Evolutionary conservation across 1,140 invertebrate genomes (phyloP).

Genomic region (Rhynchophorus ferrugineus): DNA sequence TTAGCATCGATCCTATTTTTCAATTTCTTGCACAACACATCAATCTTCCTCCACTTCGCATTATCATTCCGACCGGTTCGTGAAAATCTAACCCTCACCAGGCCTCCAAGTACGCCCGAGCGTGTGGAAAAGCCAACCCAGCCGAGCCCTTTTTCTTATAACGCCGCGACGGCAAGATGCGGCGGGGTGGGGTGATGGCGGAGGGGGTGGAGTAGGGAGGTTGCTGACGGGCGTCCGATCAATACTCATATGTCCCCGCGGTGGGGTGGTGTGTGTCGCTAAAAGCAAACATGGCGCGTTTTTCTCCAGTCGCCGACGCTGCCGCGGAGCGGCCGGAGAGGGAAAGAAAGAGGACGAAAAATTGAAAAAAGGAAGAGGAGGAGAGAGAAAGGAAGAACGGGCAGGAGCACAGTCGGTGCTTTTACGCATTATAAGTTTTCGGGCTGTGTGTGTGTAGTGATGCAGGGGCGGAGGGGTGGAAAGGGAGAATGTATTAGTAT

Average conservation of each 20-base stretch:
- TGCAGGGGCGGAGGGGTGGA: background rate
- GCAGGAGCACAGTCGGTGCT: conserved; percentile 10
- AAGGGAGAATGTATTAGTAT: background rate
- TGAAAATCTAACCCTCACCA: conserved; percentile 11
- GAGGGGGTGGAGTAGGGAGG: background rate
- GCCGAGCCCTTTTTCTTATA: conserved; percentile 13
- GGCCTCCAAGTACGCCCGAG: background rate
- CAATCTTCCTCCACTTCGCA: conserved; percentile 21
- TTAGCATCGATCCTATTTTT: conserved; percentile 20
- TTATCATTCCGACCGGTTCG: conserved; percentile 14
- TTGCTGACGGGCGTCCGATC: too few relatives aligned
- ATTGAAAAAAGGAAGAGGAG: conserved; percentile 2
- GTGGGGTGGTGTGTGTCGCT: conserved; percentile 29
- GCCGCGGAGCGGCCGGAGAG: background rate
- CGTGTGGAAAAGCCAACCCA: conserved; percentile 17
- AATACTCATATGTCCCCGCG: conserved; percentile 34
- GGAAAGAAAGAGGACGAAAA: conserved; percentile 8
- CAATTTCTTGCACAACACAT: conserved; percentile 19
- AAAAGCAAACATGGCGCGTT: conserved; percentile 30
- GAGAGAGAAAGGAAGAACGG: conserved; percentile 5
- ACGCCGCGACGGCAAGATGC: conserved; percentile 7
- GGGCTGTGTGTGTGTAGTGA: background rate
- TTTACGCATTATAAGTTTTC: conserved; percentile 11
- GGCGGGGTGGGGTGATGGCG: background rate
- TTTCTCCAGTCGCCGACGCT: conserved; percentile 9